These are phyloP conservation scores for Aricia artaxerxes DNA, from an alignment of 2,888 invertebrate genomes.

Conservation along the genomic window DNA sequence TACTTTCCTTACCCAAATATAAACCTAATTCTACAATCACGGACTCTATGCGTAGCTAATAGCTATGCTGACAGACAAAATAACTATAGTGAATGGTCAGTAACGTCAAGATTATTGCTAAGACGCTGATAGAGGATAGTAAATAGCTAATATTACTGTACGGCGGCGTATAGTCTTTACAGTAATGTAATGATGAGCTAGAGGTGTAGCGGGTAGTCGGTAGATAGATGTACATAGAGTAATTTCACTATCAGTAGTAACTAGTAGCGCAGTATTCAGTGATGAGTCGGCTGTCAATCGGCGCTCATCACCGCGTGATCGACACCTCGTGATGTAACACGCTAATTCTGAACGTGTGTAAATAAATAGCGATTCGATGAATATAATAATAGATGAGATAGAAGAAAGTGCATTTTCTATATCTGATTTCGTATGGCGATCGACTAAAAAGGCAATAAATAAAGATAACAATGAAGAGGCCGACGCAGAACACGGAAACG, in stretches of 20 bases:
- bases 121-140: not conserved
- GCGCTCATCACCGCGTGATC: constrained; percentile 16
- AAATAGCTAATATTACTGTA: not conserved
- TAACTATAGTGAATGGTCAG: too few species aligned
- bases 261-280: not conserved
- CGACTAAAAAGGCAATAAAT: not conserved
- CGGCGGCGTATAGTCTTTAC: not conserved
- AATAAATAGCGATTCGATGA: not conserved
- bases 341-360: constrained; percentile 8
- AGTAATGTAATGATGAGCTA: not conserved
- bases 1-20: not conserved
- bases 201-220: not conserved
- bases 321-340: constrained; percentile 21
- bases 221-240: not conserved
- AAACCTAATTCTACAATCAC: too few species aligned
- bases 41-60: too few species aligned
- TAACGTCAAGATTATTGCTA: too few species aligned
- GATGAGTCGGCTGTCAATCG: constrained; percentile 11
- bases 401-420: not conserved
- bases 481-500: too few species aligned
- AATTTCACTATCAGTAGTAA: constrained; percentile 10
- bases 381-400: constrained; percentile 2
- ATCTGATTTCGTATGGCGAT: not conserved
- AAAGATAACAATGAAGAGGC: not conserved
- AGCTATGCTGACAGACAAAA: too few species aligned